A percentile compares a stretch with the other conserved stretches of the same genome.
These are phyloP conservation scores for Heterodera carotae DNA, from an alignment of 1,140 invertebrate genomes.

Conservation along the genomic window DNA sequence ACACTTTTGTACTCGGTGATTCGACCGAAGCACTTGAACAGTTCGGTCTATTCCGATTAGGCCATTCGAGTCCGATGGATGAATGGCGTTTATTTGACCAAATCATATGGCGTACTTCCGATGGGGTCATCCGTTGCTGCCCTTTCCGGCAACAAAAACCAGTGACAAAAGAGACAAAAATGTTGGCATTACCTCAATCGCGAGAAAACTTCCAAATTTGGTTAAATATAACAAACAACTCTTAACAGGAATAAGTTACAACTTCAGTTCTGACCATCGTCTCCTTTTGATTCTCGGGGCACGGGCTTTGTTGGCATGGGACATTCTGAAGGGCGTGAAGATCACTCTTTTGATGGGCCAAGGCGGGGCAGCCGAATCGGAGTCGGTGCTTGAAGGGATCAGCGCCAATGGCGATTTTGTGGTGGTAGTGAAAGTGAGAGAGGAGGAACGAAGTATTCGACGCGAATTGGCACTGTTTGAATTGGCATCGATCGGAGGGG, in stretches of 20 bases:
- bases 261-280: not conserved
- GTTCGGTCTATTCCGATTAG: not conserved
- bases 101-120: conserved; percentile 22
- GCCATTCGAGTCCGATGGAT: not conserved
- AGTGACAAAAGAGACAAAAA: not conserved
- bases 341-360: not conserved
- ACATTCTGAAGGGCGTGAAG: not conserved
- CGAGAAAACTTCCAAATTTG: not conserved
- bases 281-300: not conserved
- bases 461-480: not conserved
- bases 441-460: not conserved
- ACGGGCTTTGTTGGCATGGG: not conserved
- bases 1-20: not conserved
- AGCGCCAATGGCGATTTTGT: not conserved
- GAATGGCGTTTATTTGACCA: not conserved
- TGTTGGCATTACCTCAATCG: not conserved
- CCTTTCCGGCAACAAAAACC: not conserved
- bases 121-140: conserved; percentile 4
- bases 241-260: not conserved
- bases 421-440: not conserved
- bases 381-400: not conserved
- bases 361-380: not conserved
- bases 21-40: not conserved
- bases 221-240: not conserved
- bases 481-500: not conserved